phyloP scores from a whole-genome alignment of 2,113 vertebrate genomes.

The Syngnathoides biaculeatus region DNA sequence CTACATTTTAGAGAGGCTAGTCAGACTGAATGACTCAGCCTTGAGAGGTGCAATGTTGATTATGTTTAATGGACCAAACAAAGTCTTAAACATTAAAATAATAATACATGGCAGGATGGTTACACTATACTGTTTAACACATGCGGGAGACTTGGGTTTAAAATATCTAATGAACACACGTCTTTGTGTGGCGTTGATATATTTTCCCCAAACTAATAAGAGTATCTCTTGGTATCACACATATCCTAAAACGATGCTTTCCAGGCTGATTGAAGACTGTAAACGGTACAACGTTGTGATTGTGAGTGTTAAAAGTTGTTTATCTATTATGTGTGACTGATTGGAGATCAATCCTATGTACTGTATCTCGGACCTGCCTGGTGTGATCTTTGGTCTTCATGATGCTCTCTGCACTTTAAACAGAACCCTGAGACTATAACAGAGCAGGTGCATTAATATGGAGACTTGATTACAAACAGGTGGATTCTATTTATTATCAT shows the following conservation, averaged over 20 bases:
- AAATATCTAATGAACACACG: neutral
- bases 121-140: neutral
- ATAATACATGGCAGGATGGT: neutral
- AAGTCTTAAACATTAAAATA: neutral
- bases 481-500: no score
- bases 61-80: neutral
- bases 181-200: neutral
- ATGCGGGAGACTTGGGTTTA: neutral
- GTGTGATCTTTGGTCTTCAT: no score
- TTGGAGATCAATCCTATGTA: neutral
- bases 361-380: no score
- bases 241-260: no score
- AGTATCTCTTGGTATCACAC: neutral
- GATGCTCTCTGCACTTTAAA: no score
- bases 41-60: neutral
- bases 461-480: no score
- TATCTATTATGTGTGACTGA: neutral
- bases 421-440: no score
- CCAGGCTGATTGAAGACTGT: no score
- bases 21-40: slow-evolving; percentile 33
- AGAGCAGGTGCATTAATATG: no score
- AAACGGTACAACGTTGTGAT: no score
- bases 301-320: neutral
- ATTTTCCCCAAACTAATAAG: neutral
- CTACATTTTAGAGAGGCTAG: neutral